Evolutionary conservation across 2,888 invertebrate species (phyloP).

Genomic region (Clepsis dumicolana): DNA sequence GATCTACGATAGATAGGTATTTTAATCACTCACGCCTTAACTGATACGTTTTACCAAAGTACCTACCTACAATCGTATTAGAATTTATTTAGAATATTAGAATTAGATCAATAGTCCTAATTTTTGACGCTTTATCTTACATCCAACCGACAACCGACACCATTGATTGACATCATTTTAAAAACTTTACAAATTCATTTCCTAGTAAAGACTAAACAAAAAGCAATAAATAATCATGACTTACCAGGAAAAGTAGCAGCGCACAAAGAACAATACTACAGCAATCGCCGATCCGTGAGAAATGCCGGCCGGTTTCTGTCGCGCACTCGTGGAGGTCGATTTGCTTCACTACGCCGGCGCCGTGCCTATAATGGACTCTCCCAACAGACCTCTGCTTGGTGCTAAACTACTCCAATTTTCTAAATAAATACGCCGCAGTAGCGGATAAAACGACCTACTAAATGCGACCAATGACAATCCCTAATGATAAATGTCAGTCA

Average conservation of each 20-base stretch:
- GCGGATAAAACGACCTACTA: constrained; percentile 62
- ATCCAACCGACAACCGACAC: too few relatives aligned
- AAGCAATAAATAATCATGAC: constrained; percentile 50
- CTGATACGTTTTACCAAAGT: not conserved
- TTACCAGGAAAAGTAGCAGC: constrained; percentile 62
- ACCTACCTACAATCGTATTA: not conserved
- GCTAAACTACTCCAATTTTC: constrained; percentile 63
- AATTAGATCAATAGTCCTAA: not conserved
- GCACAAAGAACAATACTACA: constrained; percentile 62
- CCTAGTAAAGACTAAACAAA: constrained; percentile 4
- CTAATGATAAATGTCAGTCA: constrained; percentile 61
- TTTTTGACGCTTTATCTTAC: too few relatives aligned
- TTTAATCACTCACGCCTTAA: not conserved
- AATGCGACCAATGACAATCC: constrained; percentile 56
- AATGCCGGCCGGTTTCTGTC: constrained; percentile 79
- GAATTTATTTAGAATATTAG: too few relatives aligned
- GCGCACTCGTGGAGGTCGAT: constrained; percentile 72
- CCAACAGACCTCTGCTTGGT: constrained; percentile 71
- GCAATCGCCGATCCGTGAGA: constrained; percentile 74
- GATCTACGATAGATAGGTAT: not conserved
- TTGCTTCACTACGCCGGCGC: constrained; percentile 78
- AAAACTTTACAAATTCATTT: not conserved
- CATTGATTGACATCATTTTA: too few relatives aligned
- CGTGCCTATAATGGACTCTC: constrained; percentile 69
- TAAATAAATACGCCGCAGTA: constrained; percentile 56